A percentile compares a stretch with the other conserved stretches of the same genome.
phyloP scores from a whole-genome alignment of 1,140 invertebrate species.

The Epicauta chinensis region DNA sequence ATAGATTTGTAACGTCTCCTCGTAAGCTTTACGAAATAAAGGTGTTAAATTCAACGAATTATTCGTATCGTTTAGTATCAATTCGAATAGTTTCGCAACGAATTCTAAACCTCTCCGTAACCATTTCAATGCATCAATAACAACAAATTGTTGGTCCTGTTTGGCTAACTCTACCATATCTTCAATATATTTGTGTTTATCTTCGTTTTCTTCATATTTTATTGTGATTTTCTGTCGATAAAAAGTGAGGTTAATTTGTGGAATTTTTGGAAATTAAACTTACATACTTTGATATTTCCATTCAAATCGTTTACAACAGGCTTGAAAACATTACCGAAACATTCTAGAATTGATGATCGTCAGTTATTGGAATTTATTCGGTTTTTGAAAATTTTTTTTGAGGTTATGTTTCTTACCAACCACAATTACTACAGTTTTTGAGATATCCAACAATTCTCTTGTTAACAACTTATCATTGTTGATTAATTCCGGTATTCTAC shows the following conservation, averaged over 20 bases:
- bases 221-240: conserved; percentile 55
- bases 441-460: conserved; percentile 53
- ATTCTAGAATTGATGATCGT: conserved; percentile 49
- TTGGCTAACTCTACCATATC: conserved; percentile 58
- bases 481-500: not conserved
- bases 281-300: conserved; percentile 62
- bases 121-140: conserved; percentile 59
- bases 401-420: conserved; percentile 48
- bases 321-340: conserved; percentile 63
- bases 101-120: conserved; percentile 59
- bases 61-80: conserved; percentile 48
- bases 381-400: too few relatives aligned
- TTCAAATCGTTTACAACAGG: conserved; percentile 67
- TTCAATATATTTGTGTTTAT: conserved; percentile 54
- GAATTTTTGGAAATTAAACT: conserved; percentile 4
- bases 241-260: conserved; percentile 12
- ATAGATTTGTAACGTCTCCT: conserved; percentile 55
- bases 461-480: conserved; percentile 51
- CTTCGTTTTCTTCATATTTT: conserved; percentile 47
- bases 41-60: conserved; percentile 49
- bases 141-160: conserved; percentile 44
- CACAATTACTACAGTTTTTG: conserved; percentile 51
- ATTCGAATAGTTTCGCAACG: conserved; percentile 52
- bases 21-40: conserved; percentile 54
- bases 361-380: too few relatives aligned